Conservation (phyloP, 2,113 vertebrate genomes). For the Gobio gobio region DNA sequence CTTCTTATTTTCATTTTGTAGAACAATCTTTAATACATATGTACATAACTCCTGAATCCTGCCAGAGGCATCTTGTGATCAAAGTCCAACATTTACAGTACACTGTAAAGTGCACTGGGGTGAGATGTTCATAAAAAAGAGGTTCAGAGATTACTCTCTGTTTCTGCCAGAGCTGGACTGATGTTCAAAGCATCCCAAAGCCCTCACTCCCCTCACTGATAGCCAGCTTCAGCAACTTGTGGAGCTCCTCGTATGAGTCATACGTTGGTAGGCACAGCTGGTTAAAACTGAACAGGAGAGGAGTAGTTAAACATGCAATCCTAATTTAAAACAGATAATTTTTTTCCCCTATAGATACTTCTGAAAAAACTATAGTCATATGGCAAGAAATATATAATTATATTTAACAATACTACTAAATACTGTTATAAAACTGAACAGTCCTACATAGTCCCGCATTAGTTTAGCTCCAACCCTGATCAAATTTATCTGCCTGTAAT, state of each 20-base stretch:
- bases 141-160: slow-evolving; percentile 34
- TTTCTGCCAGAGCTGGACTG: slow-evolving; percentile 19
- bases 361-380: background rate
- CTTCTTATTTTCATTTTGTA: background rate
- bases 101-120: slow-evolving; percentile 28
- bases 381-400: background rate
- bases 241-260: slow-evolving; percentile 97
- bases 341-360: background rate
- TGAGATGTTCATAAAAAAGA: slow-evolving; percentile 46
- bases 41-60: slow-evolving; percentile 55
- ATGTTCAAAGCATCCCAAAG: slow-evolving; percentile 94
- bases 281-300: slow-evolving; percentile 87
- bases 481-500: no score
- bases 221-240: slow-evolving; percentile 97
- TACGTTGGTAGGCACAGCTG: slow-evolving; percentile 99
- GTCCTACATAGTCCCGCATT: no score
- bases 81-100: slow-evolving; percentile 37
- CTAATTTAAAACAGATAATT: background rate
- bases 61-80: slow-evolving; percentile 55
- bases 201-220: slow-evolving; percentile 99
- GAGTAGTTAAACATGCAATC: background rate
- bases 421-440: no score
- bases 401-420: no score
- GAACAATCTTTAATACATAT: slow-evolving; percentile 48
- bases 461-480: no score